Evolutionary conservation across 1,140 invertebrate species (phyloP).

Genomic region (Drosophila rhopaloa): DNA sequence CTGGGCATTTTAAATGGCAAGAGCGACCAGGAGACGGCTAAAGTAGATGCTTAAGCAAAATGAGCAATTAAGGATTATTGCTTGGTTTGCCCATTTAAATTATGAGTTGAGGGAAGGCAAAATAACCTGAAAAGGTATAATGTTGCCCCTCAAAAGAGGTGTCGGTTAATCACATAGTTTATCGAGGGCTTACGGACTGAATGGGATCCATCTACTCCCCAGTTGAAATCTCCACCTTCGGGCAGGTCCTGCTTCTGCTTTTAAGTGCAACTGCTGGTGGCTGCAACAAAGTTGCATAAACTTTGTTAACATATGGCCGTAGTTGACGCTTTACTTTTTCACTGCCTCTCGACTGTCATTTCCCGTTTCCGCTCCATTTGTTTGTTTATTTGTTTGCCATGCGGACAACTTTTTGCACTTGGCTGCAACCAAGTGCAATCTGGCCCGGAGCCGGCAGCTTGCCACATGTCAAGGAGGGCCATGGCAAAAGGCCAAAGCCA

Average conservation of each 20-base stretch:
- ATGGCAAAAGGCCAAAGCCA: slow-evolving; percentile 54
- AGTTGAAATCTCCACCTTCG: not conserved
- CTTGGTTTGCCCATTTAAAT: slow-evolving; percentile 75
- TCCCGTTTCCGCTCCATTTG: slow-evolving; percentile 33
- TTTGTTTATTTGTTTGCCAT: slow-evolving; percentile 61
- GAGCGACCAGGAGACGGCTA: slow-evolving; percentile 18
- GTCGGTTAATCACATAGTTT: slow-evolving; percentile 26
- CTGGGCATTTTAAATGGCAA: slow-evolving; percentile 75
- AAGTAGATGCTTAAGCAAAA: slow-evolving; percentile 73
- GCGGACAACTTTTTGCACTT: slow-evolving; percentile 67
- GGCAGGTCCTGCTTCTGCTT: slow-evolving; percentile 5
- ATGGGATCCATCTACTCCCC: not conserved
- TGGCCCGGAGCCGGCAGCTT: slow-evolving; percentile 19
- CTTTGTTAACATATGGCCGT: slow-evolving; percentile 71
- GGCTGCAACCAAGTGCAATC: slow-evolving; percentile 63
- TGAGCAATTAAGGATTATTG: slow-evolving; percentile 83
- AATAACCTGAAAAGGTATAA: slow-evolving; percentile 22
- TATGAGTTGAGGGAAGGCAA: slow-evolving; percentile 32
- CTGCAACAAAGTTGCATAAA: slow-evolving; percentile 67
- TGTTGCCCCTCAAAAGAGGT: slow-evolving; percentile 26
- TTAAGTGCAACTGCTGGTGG: slow-evolving; percentile 12
- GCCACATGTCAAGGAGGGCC: slow-evolving; percentile 45
- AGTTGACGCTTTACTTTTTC: slow-evolving; percentile 49
- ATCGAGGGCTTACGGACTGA: slow-evolving; percentile 3
- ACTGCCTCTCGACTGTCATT: slow-evolving; percentile 39